Evolutionary conservation across 2,113 vertebrate species (phyloP).

Genomic region (Chloropsis hardwickii): DNA sequence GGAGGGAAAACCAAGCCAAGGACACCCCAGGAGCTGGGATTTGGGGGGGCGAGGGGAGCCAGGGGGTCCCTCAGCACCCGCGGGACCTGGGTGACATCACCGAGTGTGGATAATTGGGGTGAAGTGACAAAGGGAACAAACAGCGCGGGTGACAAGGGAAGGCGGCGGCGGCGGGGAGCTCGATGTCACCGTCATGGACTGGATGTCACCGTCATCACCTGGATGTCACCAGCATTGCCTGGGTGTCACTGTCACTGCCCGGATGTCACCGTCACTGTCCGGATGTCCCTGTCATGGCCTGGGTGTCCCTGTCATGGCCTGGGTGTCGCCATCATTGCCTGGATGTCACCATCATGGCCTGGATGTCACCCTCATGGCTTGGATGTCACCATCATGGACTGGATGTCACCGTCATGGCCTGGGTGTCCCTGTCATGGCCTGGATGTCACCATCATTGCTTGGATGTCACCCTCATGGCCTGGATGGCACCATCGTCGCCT

Average conservation of each 20-base stretch:
- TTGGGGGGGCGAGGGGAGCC: fast-evolving
- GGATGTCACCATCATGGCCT: background rate
- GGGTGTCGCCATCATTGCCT: background rate
- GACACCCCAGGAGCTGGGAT: background rate
- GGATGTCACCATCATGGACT: background rate
- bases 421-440: background rate
- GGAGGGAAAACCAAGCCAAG: background rate
- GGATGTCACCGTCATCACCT: background rate
- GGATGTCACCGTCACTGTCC: no score
- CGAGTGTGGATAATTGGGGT: background rate
- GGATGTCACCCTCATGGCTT: background rate
- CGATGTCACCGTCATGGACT: no score
- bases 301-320: no score
- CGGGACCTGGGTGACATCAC: background rate
- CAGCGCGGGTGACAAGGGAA: background rate
- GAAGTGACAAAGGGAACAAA: background rate
- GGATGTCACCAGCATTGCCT: background rate
- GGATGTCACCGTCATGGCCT: background rate
- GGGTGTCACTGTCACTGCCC: background rate
- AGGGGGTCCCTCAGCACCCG: background rate
- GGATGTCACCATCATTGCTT: no score
- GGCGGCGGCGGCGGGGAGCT: background rate
- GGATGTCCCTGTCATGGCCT: no score
- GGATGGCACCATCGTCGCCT: background rate
- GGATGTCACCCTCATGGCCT: no score